Conservation (phyloP, 2,113 vertebrate species). For the Taxidea taxus region DNA sequence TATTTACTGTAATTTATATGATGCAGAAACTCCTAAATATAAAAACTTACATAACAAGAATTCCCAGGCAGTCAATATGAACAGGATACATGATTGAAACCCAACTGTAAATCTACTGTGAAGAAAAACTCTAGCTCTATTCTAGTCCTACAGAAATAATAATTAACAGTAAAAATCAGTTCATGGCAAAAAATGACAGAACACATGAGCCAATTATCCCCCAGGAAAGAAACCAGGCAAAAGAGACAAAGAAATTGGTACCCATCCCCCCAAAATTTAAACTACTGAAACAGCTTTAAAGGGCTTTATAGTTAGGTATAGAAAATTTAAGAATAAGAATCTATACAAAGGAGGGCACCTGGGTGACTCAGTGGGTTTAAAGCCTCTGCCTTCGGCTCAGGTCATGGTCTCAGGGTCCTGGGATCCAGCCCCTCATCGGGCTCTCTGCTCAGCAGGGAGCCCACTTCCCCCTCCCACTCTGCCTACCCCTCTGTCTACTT, state of each 20-base stretch:
- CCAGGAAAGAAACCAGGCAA: not conserved
- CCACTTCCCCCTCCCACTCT: too few species aligned
- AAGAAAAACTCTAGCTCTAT: not conserved
- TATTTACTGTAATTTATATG: constrained; percentile 55
- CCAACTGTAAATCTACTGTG: not conserved
- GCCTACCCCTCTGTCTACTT: too few species aligned
- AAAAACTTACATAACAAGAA: constrained; percentile 23
- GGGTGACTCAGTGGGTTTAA: too few species aligned
- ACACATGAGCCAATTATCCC: not conserved
- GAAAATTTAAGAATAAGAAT: not conserved
- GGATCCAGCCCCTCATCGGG: too few species aligned
- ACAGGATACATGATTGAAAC: not conserved
- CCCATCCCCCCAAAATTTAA: not conserved
- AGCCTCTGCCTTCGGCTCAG: too few species aligned
- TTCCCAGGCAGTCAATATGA: constrained; percentile 18
- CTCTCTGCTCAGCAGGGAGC: too few species aligned
- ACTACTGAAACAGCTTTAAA: not conserved
- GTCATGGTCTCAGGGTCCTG: too few species aligned
- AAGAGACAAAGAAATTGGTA: not conserved
- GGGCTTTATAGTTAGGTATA: not conserved
- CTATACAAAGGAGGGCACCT: not conserved
- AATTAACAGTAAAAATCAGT: constrained; percentile 5
- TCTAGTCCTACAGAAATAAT: not conserved
- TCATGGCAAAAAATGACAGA: not conserved
- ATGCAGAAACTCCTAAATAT: not conserved